Conservation (phyloP, 2,797 vertebrate genomes). For the Malacoctenus gilli region DNA sequence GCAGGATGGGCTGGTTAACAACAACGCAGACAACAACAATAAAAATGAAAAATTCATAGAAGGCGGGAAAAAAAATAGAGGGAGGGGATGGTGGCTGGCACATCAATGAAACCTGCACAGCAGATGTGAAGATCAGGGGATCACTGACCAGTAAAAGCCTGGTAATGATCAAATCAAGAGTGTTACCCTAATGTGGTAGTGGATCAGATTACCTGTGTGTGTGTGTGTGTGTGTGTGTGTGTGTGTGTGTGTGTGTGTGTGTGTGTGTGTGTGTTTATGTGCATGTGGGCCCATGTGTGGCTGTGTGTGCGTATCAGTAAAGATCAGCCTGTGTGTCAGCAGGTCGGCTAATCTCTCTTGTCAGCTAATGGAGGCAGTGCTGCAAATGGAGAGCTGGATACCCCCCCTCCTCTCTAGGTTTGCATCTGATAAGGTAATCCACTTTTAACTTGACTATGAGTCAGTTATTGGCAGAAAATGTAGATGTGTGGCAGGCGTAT, state of each 20-base stretch:
- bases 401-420: neutral
- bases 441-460: slow-evolving; percentile 41
- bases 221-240: slow-evolving; percentile 30
- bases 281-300: slow-evolving; percentile 18
- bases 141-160: slow-evolving; percentile 50
- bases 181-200: slow-evolving; percentile 47
- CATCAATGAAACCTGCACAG: slow-evolving; percentile 2
- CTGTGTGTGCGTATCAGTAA: slow-evolving; percentile 52
- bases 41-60: slow-evolving; percentile 63
- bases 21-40: slow-evolving; percentile 46
- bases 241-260: slow-evolving; percentile 35
- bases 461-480: slow-evolving; percentile 34
- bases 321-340: slow-evolving; percentile 72
- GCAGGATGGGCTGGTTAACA: slow-evolving; percentile 42
- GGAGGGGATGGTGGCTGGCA: neutral
- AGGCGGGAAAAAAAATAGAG: slow-evolving; percentile 20
- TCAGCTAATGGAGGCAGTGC: slow-evolving; percentile 70
- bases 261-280: slow-evolving; percentile 24
- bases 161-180: slow-evolving; percentile 43
- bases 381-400: slow-evolving; percentile 65
- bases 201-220: slow-evolving; percentile 61
- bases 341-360: slow-evolving; percentile 77
- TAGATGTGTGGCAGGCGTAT: slow-evolving; percentile 4
- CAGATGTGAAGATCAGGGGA: slow-evolving; percentile 20
- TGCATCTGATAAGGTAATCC: slow-evolving; percentile 56